Conservation (phyloP, 2,797 vertebrate genomes). For the Remorina albescens region DNA sequence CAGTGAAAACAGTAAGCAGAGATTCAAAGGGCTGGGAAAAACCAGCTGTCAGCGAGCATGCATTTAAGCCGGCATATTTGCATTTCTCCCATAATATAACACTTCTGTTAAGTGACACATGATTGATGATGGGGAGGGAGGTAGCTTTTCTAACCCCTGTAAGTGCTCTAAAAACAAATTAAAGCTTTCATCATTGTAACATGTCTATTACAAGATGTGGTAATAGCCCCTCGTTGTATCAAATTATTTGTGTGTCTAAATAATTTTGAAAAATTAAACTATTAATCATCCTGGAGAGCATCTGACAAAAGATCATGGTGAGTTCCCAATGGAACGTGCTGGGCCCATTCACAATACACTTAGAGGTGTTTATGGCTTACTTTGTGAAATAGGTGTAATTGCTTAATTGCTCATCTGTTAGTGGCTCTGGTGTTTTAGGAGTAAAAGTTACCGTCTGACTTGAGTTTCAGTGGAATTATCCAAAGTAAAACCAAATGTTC, state of each 20-base stretch:
- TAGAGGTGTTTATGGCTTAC: slow-evolving; percentile 84
- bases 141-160: slow-evolving; percentile 85
- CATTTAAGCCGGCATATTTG: slow-evolving; percentile 80
- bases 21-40: slow-evolving; percentile 56
- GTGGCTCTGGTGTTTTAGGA: slow-evolving; percentile 57
- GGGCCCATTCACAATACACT: slow-evolving; percentile 68
- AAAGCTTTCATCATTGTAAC: slow-evolving; percentile 88
- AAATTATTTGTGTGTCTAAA: slow-evolving; percentile 87
- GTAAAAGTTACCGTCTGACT: slow-evolving; percentile 73
- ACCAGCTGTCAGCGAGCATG: slow-evolving; percentile 74
- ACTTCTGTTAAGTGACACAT: slow-evolving; percentile 84
- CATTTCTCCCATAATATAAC: slow-evolving; percentile 81
- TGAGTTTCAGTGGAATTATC: slow-evolving; percentile 82
- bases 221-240: slow-evolving; percentile 86
- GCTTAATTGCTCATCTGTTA: slow-evolving; percentile 83
- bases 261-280: slow-evolving; percentile 88
- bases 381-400: slow-evolving; percentile 84
- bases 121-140: slow-evolving; percentile 85
- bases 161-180: slow-evolving; percentile 89
- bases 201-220: slow-evolving; percentile 85
- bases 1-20: slow-evolving; percentile 74
- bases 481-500: slow-evolving; percentile 88
- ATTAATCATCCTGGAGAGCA: slow-evolving; percentile 84
- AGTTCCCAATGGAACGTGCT: slow-evolving; percentile 63
- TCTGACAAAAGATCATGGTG: slow-evolving; percentile 74